These are phyloP conservation scores for Entelurus aequoreus DNA, from an alignment of 2,113 vertebrate species.

Conservation along the genomic window DNA sequence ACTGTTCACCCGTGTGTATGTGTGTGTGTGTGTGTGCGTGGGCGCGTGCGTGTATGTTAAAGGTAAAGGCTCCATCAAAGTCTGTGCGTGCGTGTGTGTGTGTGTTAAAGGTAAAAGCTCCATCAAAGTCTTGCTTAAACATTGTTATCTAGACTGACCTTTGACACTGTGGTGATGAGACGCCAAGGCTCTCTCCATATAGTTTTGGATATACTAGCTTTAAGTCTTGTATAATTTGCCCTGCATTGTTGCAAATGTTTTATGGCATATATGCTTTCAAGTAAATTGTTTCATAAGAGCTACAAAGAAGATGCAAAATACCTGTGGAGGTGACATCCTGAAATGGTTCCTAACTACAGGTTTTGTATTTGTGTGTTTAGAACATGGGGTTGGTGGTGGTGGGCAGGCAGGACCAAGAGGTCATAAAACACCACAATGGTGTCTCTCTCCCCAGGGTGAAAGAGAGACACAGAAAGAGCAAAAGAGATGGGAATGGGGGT, in stretches of 20 bases:
- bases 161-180: constrained; percentile 66
- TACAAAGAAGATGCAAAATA: not conserved
- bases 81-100: constrained; percentile 22
- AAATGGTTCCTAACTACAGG: constrained; percentile 26
- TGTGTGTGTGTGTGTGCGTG: no score
- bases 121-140: constrained; percentile 81
- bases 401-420: constrained; percentile 45
- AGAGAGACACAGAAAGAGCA: constrained; percentile 50
- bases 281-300: not conserved
- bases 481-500: constrained; percentile 36
- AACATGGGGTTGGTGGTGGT: constrained; percentile 22
- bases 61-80: constrained; percentile 75
- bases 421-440: constrained; percentile 68
- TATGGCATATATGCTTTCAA: no score
- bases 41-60: not conserved
- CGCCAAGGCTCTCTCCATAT: constrained; percentile 16
- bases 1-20: no score
- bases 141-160: constrained; percentile 76
- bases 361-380: constrained; percentile 38
- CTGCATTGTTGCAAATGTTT: no score
- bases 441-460: constrained; percentile 61
- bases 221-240: not conserved
- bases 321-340: constrained; percentile 7
- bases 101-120: constrained; percentile 44
- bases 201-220: constrained; percentile 33